These are phyloP conservation scores for Agriopis leucophaearia DNA, from an alignment of 2,888 invertebrate species.

Conservation along the genomic window DNA sequence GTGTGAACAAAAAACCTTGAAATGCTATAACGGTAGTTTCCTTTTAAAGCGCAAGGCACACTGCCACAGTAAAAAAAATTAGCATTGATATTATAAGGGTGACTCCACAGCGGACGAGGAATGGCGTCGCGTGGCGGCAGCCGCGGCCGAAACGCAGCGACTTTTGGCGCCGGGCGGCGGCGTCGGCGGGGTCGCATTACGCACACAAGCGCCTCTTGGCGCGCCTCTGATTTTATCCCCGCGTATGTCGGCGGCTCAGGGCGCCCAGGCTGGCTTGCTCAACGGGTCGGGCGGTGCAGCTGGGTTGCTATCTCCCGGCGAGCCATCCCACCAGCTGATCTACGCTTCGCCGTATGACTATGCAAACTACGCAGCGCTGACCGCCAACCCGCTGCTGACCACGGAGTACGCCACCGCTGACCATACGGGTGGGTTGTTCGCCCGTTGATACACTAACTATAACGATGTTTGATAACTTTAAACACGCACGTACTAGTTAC, in stretches of 20 bases:
- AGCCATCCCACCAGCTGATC: conserved; percentile 93
- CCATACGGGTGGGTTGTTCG: conserved; percentile 96
- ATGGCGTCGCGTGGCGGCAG: conserved; percentile 94
- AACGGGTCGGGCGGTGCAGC: conserved; percentile 69
- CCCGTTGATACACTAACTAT: conserved; percentile 74
- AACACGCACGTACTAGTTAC: neutral
- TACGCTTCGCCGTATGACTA: conserved; percentile 95
- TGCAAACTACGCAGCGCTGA: conserved; percentile 95
- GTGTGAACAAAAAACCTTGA: neutral
- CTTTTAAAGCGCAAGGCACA: neutral
- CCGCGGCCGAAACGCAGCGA: conserved; percentile 93
- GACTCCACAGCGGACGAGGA: conserved; percentile 92
- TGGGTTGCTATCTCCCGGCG: conserved; percentile 84
- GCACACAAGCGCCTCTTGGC: conserved; percentile 92
- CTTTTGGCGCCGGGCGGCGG: conserved; percentile 87
- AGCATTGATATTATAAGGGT: conserved; percentile 77
- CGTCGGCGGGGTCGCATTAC: conserved; percentile 83
- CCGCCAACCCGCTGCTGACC: conserved; percentile 92
- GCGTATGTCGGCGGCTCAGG: conserved; percentile 90
- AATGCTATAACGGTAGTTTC: neutral
- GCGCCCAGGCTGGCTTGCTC: conserved; percentile 90
- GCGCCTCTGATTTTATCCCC: conserved; percentile 97
- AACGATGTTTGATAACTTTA: conserved; percentile 45
- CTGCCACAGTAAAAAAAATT: conserved; percentile 36
- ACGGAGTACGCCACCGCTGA: conserved; percentile 93